Evolutionary conservation across 2,113 vertebrate species (phyloP).

Genomic region (Rallus limicola): DNA sequence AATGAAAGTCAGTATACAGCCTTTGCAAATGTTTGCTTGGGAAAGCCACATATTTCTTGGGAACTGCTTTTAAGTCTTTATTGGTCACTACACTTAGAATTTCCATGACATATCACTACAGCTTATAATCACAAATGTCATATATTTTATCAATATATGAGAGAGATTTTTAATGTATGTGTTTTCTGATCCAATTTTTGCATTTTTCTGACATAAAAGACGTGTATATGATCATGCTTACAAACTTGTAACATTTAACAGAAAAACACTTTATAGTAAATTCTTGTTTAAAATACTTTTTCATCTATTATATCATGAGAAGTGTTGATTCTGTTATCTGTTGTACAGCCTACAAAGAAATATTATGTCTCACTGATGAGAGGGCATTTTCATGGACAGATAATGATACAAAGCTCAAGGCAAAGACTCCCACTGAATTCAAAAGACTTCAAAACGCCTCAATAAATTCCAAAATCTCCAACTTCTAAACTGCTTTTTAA

Average conservation of each 20-base stretch:
- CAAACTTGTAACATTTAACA: neutral
- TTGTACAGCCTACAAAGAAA: neutral
- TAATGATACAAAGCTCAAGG: neutral
- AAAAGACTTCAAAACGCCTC: neutral
- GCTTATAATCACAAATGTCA: neutral
- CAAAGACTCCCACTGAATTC: neutral
- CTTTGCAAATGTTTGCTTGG: neutral
- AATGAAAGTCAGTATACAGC: neutral
- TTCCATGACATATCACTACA: neutral
- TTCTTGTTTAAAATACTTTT: neutral
- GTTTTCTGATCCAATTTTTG: neutral
- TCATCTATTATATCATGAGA: neutral
- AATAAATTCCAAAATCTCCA: neutral
- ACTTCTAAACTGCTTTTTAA: neutral
- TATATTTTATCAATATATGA: neutral
- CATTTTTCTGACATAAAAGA: neutral
- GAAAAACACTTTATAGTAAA: neutral
- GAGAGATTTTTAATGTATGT: neutral
- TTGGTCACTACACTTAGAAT: neutral
- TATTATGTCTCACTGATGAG: neutral
- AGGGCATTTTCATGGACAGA: neutral
- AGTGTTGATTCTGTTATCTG: neutral
- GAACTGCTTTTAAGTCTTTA: neutral
- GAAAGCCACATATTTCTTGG: neutral
- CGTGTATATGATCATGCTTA: neutral